Evolutionary conservation across 2,888 invertebrate genomes (phyloP), one percentile per base, ranked within the genome.

Genomic region (Drosophila kuntzei): DNA sequence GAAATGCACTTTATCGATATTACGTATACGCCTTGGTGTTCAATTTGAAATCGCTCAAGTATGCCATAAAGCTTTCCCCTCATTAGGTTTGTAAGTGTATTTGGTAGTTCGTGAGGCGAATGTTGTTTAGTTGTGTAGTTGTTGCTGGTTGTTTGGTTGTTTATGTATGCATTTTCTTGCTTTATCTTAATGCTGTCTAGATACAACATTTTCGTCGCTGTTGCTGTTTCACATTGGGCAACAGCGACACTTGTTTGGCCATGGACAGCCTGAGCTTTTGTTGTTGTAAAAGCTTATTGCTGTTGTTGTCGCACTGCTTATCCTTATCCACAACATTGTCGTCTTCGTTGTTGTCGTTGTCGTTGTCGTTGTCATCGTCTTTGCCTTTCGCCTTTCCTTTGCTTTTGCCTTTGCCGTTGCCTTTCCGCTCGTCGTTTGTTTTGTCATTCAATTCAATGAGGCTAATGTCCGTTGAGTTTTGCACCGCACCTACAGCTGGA

Each of bases 401-500:
- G 60, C 69, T 54, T 64, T 61, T 49, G 64, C 53, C 37, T 44
- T 59, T 29, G 62, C 79, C 50, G 36, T 43, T 68, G 82, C 61
- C 67, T 75, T 79, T 81, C 79, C 64, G 79, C 70, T 83, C 80
- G 86, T 86, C 85, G 89, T 89, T 86, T 89, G 86, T 86, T 86
- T 86, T 89, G 86, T 89, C 86, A 87, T 87, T 87, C 89, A 86
- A 87, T 89, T 90, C 90, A 90, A 90, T 90, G 90, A 90, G 90
- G 90, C 91, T 90, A 90, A 90, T 90, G 90, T 90, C 90, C 90
- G 90, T 84, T 90, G 88, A 89, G 89, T 88, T 88, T 71, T 80
- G 71, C 84, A 81, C 80, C 80, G 84, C 84, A 83, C 80, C 85
- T 84, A 76, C 76, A 76, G 76, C 79, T 75, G 47, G 11, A 79